phyloP scores from a whole-genome alignment of 1,140 invertebrate species.

The Zaprionus capensis region DNA sequence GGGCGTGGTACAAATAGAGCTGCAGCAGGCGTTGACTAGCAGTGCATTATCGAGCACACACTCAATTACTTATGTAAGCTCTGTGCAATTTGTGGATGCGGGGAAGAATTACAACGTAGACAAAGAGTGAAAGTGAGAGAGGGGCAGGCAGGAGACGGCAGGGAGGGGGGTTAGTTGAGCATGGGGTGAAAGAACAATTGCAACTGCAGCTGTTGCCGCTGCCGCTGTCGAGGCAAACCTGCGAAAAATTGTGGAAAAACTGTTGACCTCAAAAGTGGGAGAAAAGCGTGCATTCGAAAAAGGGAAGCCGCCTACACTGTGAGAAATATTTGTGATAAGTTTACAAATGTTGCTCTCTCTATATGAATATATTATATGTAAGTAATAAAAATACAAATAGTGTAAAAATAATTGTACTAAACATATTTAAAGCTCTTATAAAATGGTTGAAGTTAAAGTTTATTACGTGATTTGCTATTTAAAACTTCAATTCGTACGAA shows the following conservation, averaged over 20 bases:
- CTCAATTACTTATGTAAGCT: conserved; percentile 82
- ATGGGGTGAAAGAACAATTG: conserved; percentile 62
- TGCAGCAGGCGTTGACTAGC: conserved; percentile 30
- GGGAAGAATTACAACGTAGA: not conserved
- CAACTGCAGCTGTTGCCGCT: conserved; percentile 57
- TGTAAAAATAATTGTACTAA: too few species aligned
- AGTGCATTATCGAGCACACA: conserved; percentile 81
- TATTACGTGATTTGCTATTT: too few species aligned
- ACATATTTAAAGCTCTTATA: too few species aligned
- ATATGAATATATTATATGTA: too few species aligned
- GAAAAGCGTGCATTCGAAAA: conserved; percentile 27
- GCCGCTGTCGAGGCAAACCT: conserved; percentile 39
- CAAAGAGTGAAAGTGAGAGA: not conserved
- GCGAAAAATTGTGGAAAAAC: conserved; percentile 69
- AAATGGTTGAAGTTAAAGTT: too few species aligned
- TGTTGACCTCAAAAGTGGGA: conserved; percentile 66
- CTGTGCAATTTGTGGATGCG: conserved; percentile 21
- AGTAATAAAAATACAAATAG: too few species aligned
- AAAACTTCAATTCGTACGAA: too few species aligned
- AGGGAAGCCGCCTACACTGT: conserved; percentile 4
- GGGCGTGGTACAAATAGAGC: conserved; percentile 5
- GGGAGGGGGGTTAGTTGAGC: not conserved
- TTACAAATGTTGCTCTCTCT: too few species aligned
- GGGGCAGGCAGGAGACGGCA: not conserved
- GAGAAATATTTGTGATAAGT: not conserved